Conservation (phyloP, 2,113 vertebrate genomes). For the Todiramphus chloris region DNA sequence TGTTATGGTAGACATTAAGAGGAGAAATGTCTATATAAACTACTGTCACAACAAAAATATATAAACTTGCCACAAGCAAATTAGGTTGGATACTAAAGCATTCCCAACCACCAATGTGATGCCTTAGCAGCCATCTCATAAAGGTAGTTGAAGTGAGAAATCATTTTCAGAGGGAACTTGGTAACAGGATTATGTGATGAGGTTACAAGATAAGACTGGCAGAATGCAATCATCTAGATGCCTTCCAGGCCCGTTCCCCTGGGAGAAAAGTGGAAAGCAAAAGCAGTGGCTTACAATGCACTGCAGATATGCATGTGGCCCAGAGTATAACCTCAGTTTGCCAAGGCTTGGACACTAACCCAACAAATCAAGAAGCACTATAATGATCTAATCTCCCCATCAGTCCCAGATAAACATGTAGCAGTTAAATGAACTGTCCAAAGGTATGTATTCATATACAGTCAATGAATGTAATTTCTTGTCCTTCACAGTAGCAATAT, state of each 20-base stretch:
- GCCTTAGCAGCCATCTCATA: conserved; percentile 46
- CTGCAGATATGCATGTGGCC: not conserved
- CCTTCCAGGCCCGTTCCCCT: not conserved
- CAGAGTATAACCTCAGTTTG: not conserved
- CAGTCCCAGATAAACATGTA: not conserved
- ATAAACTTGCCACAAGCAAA: conserved; percentile 38
- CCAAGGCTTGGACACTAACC: not conserved
- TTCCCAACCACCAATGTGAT: not conserved
- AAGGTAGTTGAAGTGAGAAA: conserved; percentile 50
- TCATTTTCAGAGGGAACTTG: conserved; percentile 36
- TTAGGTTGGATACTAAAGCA: not conserved
- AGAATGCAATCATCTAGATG: conserved; percentile 45
- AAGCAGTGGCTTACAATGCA: not conserved
- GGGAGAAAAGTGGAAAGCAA: conserved; percentile 1
- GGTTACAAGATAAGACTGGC: conserved; percentile 41
- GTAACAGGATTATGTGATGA: conserved; percentile 60
- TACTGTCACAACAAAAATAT: not conserved
- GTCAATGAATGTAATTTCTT: not conserved
- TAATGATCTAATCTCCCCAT: not conserved
- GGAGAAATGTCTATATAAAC: conserved; percentile 17
- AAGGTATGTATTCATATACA: not conserved
- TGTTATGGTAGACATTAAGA: conserved; percentile 18
- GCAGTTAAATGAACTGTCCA: not conserved
- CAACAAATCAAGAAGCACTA: not conserved
- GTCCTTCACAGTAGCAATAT: not conserved